phyloP scores from a whole-genome alignment of 2,888 invertebrate species.

The Drosophila anceps region DNA sequence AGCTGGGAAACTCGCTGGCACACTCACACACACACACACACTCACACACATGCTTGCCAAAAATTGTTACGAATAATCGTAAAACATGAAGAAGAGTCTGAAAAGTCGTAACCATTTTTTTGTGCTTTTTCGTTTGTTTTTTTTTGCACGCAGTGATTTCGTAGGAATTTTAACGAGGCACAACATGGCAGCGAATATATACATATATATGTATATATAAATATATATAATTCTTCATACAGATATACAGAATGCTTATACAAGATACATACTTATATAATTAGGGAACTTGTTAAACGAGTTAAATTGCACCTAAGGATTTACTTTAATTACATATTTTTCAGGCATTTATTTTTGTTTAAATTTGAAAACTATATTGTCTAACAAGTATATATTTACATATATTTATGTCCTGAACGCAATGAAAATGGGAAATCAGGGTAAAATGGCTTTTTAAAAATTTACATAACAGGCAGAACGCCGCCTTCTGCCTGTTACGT shows the following conservation, averaged over 20 bases:
- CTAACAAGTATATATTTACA: background rate
- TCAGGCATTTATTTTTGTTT: background rate
- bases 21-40: conserved; percentile 13
- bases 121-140: conserved; percentile 9
- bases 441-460: no score
- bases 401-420: no score
- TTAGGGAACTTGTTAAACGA: background rate
- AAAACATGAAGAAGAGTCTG: conserved; percentile 73
- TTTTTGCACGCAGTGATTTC: conserved; percentile 68
- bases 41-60: conserved; percentile 23
- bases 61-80: conserved; percentile 66
- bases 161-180: conserved; percentile 77
- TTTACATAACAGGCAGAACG: no score
- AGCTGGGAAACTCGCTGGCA: conserved; percentile 41
- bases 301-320: no score
- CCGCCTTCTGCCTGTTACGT: no score
- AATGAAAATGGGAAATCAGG: no score
- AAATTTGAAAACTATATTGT: background rate
- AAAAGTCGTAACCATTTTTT: conserved; percentile 66
- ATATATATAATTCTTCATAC: no score
- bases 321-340: background rate
- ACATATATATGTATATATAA: conserved; percentile 13
- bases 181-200: conserved; percentile 37
- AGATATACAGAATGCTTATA: conserved; percentile 7
- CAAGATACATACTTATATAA: conserved; percentile 13